Percentiles rank a stretch among this genome's conserved stretches.
phyloP scores from a whole-genome alignment of 2,797 vertebrate genomes.

The Eurystomus glaucurus region DNA sequence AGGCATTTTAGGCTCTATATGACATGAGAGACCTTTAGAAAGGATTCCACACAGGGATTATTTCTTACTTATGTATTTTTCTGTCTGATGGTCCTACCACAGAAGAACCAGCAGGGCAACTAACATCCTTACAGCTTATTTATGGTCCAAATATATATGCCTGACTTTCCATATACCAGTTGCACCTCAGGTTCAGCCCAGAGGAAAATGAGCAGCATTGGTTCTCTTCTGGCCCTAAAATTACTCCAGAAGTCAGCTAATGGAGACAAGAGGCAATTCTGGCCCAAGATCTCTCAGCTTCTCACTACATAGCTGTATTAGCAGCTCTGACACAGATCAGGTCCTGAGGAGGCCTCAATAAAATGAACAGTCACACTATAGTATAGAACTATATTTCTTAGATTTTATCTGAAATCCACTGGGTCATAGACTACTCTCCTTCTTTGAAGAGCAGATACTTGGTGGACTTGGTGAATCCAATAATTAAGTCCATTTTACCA shows the following conservation, averaged over 20 bases:
- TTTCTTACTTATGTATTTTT: not conserved
- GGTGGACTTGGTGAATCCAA: accelerated
- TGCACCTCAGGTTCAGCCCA: not conserved
- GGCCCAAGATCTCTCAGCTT: not conserved
- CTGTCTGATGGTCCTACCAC: not conserved
- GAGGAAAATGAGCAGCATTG: not conserved
- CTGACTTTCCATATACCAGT: not conserved
- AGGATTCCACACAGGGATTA: not conserved
- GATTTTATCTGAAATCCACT: not conserved
- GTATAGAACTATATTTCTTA: not conserved
- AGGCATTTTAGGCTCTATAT: not conserved
- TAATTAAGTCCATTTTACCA: not conserved
- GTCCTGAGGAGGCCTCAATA: accelerated
- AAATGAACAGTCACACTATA: not conserved
- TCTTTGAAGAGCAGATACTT: not conserved
- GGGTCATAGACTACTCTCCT: accelerated
- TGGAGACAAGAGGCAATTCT: not conserved
- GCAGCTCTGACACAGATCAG: not conserved
- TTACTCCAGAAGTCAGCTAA: not conserved
- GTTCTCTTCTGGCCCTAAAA: not conserved
- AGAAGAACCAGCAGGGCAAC: not conserved
- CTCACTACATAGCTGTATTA: not conserved
- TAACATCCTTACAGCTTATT: not conserved
- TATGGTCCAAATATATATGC: not conserved
- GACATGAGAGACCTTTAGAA: not conserved